These are phyloP conservation scores for Neomonachus schauinslandi DNA, from an alignment of 2,113 vertebrate species.

Conservation along the genomic window DNA sequence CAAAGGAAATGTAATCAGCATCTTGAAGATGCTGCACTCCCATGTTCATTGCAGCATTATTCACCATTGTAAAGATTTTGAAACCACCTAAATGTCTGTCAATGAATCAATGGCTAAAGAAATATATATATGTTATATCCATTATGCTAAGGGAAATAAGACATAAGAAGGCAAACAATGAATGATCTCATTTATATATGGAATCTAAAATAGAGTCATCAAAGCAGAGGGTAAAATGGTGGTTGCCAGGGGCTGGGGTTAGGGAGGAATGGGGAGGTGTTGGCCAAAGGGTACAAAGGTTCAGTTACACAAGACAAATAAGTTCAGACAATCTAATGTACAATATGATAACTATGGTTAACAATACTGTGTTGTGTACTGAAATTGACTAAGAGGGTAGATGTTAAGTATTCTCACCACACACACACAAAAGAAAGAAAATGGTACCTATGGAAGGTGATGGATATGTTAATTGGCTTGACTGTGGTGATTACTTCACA, in stretches of 20 bases:
- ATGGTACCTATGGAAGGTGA: background rate
- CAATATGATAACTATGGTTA: background rate
- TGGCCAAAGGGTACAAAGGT: background rate
- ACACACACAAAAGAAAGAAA: background rate
- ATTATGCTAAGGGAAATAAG: background rate
- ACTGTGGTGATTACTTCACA: background rate
- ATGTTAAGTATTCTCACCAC: background rate
- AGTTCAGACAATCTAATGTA: background rate
- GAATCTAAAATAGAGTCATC: background rate
- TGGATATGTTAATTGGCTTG: background rate
- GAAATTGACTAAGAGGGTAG: background rate
- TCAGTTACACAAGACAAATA: background rate
- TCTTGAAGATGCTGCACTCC: background rate
- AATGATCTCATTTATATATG: background rate
- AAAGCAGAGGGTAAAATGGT: background rate
- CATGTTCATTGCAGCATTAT: background rate
- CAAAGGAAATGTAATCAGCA: background rate
- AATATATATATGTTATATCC: background rate
- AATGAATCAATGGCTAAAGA: background rate
- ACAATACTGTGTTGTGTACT: background rate
- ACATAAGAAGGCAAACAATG: background rate
- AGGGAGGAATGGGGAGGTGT: background rate
- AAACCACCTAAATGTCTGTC: background rate
- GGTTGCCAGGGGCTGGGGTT: background rate
- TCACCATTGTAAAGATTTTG: background rate